Evolutionary conservation across 1,140 invertebrate genomes (phyloP).

Genomic region (Zeugodacus cucurbitae): DNA sequence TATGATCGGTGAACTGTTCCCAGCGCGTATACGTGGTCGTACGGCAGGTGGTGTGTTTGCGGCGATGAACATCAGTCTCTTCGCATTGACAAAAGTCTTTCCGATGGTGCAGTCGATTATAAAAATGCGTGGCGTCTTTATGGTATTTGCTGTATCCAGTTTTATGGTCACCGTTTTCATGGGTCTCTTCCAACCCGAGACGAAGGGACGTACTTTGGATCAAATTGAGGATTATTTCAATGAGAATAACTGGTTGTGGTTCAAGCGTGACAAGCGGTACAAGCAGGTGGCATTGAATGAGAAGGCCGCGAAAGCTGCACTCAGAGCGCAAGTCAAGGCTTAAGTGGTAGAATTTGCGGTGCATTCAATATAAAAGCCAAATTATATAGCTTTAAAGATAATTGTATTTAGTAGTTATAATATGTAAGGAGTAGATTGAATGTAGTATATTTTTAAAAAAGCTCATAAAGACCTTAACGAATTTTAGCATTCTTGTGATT

Average conservation of each 20-base stretch:
- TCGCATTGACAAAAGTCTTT: constrained; percentile 80
- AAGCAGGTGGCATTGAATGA: constrained; percentile 45
- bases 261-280: constrained; percentile 60
- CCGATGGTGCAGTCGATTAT: constrained; percentile 71
- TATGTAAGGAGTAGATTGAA: background rate
- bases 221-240: constrained; percentile 85
- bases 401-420: background rate
- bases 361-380: background rate
- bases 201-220: constrained; percentile 79
- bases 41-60: constrained; percentile 78
- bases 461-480: background rate
- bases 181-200: constrained; percentile 83
- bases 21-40: constrained; percentile 73
- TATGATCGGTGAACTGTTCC: constrained; percentile 78
- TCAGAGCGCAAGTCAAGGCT: background rate
- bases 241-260: constrained; percentile 74
- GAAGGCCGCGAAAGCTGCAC: background rate
- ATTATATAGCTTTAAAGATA: background rate
- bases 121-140: constrained; percentile 74
- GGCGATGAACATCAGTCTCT: constrained; percentile 74
- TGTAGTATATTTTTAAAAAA: background rate
- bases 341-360: background rate
- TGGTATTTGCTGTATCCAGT: constrained; percentile 76
- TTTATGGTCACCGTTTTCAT: constrained; percentile 75
- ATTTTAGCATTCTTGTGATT: background rate